Base-by-base conservation (phyloP, 2,888 invertebrate species). In the Pachycephus smyrnensis region DNA sequence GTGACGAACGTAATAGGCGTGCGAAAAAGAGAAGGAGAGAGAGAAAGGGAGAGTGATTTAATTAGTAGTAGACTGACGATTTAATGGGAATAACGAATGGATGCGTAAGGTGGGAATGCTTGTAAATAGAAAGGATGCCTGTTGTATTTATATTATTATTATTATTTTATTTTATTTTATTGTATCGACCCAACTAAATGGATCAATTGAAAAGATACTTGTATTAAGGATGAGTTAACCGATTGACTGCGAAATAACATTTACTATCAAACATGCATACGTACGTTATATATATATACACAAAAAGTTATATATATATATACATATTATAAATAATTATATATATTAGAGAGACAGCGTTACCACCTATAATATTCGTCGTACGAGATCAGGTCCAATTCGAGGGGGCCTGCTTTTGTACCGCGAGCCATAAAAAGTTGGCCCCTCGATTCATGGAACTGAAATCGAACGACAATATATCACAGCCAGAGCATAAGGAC, bases 121-220 rank as follows among this genome's bases (percentile, higher is more conserved):
- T 87, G 86, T 88, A 89, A 77, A 89, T 88, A 87, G 83, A 80
- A 33, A 23, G 85, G 82, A 85, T 86, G 87, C 84, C 85, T 88
- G 83, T 80, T 84, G 85, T 88, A 88, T 84, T 84, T 83, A 86
- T 86, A 86, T 84, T 55, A 83, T 84, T 55, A 83, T 84, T 81
- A 85, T 82, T 81, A 85, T 82, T 55, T 55, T 55, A 85, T 82
- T 55, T 55, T 55, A 75, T 40, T 75, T 37, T 77, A 77, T 77
- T 71, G 36, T 75, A 77, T 77, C 80, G 76, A 82, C 73, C 80
- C 79, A 80, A 82, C 78, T 75, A 69, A 81, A 78, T 68, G 69
- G 76, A 78, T 55, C 55, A 15, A 77, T 69, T 31, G 71, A 71
- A 71, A 55, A 55, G 55, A 23, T 55, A 23, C 23, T 55, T 55